Conservation (phyloP, 2,797 vertebrate species). For the Chrysocyon brachyurus region DNA sequence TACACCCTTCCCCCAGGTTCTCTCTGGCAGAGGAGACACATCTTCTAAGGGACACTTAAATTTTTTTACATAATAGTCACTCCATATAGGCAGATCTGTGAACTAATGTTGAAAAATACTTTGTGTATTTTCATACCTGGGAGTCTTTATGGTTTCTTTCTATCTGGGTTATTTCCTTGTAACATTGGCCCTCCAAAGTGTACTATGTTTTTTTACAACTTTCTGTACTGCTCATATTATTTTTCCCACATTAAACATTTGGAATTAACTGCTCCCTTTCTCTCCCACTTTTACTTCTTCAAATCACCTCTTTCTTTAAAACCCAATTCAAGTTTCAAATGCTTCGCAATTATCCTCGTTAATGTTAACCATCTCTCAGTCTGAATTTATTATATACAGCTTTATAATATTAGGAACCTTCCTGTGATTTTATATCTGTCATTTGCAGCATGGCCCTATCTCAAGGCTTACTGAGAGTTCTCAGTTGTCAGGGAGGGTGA, state of each 20-base stretch:
- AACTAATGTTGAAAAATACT: neutral
- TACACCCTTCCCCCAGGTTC: neutral
- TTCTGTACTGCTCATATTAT: neutral
- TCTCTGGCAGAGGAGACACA: neutral
- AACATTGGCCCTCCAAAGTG: neutral
- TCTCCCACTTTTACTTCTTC: neutral
- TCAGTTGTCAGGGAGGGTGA: neutral
- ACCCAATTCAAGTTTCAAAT: neutral
- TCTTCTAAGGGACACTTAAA: neutral
- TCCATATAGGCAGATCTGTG: neutral
- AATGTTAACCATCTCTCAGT: neutral
- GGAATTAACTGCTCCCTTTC: neutral
- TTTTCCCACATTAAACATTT: neutral
- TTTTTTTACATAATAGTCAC: neutral
- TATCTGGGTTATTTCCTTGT: neutral
- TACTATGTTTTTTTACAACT: neutral
- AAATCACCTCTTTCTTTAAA: constrained; percentile 6
- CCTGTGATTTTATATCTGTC: neutral
- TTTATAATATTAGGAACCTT: neutral
- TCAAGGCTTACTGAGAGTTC: neutral
- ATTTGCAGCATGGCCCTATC: neutral
- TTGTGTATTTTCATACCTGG: neutral
- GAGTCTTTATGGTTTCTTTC: neutral
- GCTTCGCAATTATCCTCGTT: neutral
- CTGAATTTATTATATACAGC: neutral